Evolutionary conservation across 2,888 invertebrate genomes (phyloP), one percentile per base, ranked within the genome.

Genomic region (Taenaris catops): DNA sequence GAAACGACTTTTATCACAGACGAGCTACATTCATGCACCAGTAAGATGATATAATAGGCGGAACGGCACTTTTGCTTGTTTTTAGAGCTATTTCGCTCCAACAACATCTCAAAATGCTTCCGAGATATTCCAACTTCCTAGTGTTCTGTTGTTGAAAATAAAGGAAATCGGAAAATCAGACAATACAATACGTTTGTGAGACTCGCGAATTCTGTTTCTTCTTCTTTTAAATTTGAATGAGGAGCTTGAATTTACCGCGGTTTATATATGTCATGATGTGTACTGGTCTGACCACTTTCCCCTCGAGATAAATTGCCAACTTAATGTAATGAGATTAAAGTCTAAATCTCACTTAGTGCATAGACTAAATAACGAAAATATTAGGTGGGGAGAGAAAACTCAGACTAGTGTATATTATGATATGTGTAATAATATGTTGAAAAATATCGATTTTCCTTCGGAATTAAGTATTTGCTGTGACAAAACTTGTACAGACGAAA

Each of bases 11-110:
- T 25, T 37, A 36, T 38, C 19, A 28, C 8, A 14, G 32, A 36
- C 21, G 31, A 21, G 12, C 29, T 29, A 9, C 11, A 25, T 31
- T 39, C 34, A 37, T 40, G 34, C 33, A 39, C 34, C 33, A 34
- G 24, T 26, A 16, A 39, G 34, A 40, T 34, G 24, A 34, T 39
- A 34, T 34, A 39, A 39, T 12, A 18, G 25, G 12, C 21, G 24
- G 34, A 29, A 38, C 26, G 23, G 25, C 3, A 23, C 16, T 20
- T 36, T 21, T 10, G 16, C 14, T 21, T 25, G 25, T 25, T 29
- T 24, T 24, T 25, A 14, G 23, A 18, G 21, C 19, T 14, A 25
- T 14, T 8, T 34, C 21, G 12, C 25, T 29, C 25, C 34, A 31
- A 34, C 21, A 4, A 12, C 3, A 20, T 36, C 25, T 16, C 5